Percentiles rank a stretch among this genome's conserved stretches.
These are phyloP conservation scores for Spermophilus dauricus DNA, from an alignment of 2,113 vertebrate genomes.

Conservation along the genomic window DNA sequence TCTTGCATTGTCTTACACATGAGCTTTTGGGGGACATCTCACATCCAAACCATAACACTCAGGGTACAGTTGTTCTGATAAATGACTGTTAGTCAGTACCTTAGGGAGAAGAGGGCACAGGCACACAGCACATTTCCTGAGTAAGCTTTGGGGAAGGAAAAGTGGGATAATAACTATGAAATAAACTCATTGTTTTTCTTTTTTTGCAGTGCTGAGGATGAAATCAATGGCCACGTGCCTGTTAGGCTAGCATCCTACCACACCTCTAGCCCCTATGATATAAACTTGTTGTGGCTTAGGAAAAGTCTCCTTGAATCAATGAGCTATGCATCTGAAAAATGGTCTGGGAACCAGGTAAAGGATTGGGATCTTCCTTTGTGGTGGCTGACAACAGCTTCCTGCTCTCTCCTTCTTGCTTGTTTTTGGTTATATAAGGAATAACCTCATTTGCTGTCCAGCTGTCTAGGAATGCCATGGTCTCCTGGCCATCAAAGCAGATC, in stretches of 20 bases:
- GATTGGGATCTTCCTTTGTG: not conserved
- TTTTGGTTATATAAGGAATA: not conserved
- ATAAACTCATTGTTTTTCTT: not conserved
- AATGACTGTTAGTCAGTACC: not conserved
- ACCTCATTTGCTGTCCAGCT: not conserved
- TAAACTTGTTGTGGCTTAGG: not conserved
- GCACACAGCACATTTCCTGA: too few relatives aligned
- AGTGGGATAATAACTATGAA: not conserved
- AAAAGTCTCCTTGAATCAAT: not conserved
- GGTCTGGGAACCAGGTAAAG: not conserved
- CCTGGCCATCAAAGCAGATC: not conserved
- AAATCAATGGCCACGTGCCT: not conserved
- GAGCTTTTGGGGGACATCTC: too few relatives aligned
- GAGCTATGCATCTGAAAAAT: not conserved
- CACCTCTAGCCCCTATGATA: not conserved
- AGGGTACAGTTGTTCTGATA: not conserved
- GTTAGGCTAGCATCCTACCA: not conserved
- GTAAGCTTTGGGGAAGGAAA: too few relatives aligned
- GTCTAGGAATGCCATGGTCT: not conserved
- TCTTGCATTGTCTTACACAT: too few relatives aligned
- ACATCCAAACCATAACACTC: too few relatives aligned
- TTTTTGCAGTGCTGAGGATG: not conserved
- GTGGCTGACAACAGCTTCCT: not conserved
- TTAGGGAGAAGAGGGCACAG: not conserved
- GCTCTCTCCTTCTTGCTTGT: not conserved